Evolutionary conservation across 2,888 invertebrate genomes (phyloP), one percentile per base, ranked within the genome.

Genomic region (Amorpha juglandis): DNA sequence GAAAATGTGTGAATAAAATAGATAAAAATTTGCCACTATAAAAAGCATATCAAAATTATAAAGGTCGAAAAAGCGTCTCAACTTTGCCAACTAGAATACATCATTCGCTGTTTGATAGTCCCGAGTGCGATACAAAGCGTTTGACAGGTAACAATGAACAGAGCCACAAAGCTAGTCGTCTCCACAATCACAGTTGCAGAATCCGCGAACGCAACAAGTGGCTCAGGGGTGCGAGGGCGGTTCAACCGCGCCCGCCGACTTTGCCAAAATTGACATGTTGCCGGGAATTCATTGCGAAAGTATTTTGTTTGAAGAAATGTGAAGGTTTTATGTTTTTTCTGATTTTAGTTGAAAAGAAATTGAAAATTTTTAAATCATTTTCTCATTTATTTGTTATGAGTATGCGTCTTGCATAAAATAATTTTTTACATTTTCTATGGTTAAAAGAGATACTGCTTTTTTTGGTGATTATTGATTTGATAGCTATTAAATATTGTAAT

Each of bases 121-220:
- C 14, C 42, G 38, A 16, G 42, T 19, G 52, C 9, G 50, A 50
- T 19, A 50, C 50, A 53, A 53, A 53, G 35, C 53, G 58, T 58
- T 58, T 58, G 58, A 58, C 58, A 58, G 58, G 58, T 58, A 58
- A 58, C 58, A 42, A 52, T 27, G 52, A 58, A 16, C 2, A 11
- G 58, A 38, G 11, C 58, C 53, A 14, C 53, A 53, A 14, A 33
- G 52, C 53, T 33, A 58, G 52, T 3, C 27, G 27, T 63, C 52
- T 52, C 64, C 12, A 19, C 64, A 65, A 65, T 35, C 42, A 58
- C 64, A 58, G 64, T 65, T 65, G 64, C 62, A 62, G 51, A 65
- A 65, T 48, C 21, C 51, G 58, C 27, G 47, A 47, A 62, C 27
- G 87, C 89, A 88, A 89, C 89, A 89, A 83, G 89, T 89, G 84